Evolutionary conservation across 2,113 vertebrate species (phyloP).

Genomic region (Paracanthobrama guichenoti): DNA sequence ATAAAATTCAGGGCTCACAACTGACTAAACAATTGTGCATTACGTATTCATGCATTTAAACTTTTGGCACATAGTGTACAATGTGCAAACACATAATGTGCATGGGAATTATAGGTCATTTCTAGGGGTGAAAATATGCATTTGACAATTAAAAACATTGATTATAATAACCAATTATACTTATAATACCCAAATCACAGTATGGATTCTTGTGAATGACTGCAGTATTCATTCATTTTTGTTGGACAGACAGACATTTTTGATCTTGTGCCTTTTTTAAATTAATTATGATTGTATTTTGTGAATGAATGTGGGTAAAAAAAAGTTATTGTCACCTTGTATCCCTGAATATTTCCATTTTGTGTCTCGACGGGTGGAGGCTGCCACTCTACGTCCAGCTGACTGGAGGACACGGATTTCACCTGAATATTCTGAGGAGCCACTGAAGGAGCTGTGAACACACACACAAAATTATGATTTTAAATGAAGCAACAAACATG

Average conservation of each 20-base stretch:
- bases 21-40: constrained; percentile 1
- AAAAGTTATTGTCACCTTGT: constrained; percentile 81
- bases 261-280: not conserved
- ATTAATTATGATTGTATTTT: constrained; percentile 30
- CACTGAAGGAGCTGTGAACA: constrained; percentile 83
- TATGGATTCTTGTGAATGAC: not conserved
- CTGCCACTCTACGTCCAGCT: constrained; percentile 91
- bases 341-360: constrained; percentile 95
- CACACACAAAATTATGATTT: not conserved
- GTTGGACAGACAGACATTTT: not conserved
- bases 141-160: constrained; percentile 10
- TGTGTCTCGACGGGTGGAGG: constrained; percentile 89
- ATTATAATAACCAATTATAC: not conserved
- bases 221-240: not conserved
- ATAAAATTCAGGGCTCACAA: not conserved
- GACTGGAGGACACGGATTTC: constrained; percentile 82
- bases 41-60: not conserved
- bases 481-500: not conserved
- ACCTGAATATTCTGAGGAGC: constrained; percentile 88
- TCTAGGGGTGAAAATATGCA: constrained; percentile 1
- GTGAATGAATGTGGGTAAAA: constrained; percentile 23
- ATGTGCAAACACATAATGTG: not conserved
- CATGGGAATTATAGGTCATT: constrained; percentile 4
- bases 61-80: not conserved
- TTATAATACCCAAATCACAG: not conserved